Evolutionary conservation across 2,113 vertebrate species (phyloP), one percentile per base, ranked within the genome.

Genomic region (Nannobrachium achirus): DNA sequence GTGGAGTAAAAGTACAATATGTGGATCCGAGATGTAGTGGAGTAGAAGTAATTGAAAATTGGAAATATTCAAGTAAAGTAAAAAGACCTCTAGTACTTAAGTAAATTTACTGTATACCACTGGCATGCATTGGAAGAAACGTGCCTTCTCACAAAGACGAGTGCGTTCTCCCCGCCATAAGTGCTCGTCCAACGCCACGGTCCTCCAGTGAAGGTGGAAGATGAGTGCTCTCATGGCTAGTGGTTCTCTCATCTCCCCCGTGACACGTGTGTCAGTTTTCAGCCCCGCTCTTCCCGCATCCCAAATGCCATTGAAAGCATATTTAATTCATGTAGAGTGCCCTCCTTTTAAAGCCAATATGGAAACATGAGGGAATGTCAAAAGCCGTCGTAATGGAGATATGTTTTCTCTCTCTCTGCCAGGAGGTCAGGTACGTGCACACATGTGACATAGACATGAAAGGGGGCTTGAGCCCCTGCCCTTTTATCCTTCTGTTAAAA

Each of bases 131-230:
- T 25, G 25, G 25, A 25, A 38, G 40, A 74, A 13, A 48, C 13
- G 39, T 16, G 8, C 14, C 39, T 8, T 40, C 16, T 25, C 10
- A 50, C 40, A 52, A 48, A 68, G 68, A 63, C 56, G 42, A 65
- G 20, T 59, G 64, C 55, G 42, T 69, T 56, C 72, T 72, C n/a
- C 52, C 55, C 38, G 52, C 73, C 48, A 52, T 10, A n/a, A 33
- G 15, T 56, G 56, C 51, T 65, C 65, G 25, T 61, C 15, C 7
- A n/a, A 55, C 57, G 11, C 44, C 68, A 60, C 45, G 7, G 14
- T 56, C 39, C 18, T 41, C 25, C 13, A 65, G 46, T 60, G 39
- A 45, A 56, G 7, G 56, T 56, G 10, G 60, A 57, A 53, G 2
- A 14, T 2, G 48, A 3, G 40, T 18, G 11, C 11, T 53, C 10